phyloP scores from a whole-genome alignment of 2,113 vertebrate species.

The Rhinogobius similis region DNA sequence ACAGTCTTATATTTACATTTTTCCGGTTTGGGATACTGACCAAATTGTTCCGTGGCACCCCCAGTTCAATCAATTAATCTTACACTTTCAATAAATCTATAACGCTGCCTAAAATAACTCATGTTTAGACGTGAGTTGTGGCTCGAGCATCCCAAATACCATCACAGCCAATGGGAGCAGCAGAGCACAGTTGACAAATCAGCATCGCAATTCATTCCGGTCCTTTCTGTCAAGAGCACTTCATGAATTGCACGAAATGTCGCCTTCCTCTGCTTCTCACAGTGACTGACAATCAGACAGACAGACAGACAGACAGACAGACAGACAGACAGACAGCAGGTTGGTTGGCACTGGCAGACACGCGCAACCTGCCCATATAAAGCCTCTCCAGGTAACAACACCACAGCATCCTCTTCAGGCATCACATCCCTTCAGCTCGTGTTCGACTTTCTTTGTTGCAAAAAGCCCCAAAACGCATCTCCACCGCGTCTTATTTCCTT shows the following conservation, averaged over 20 bases:
- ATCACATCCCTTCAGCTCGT: constrained; percentile 18
- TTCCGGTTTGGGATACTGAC: not conserved
- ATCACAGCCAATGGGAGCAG: constrained; percentile 56
- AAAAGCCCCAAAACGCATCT: constrained; percentile 42
- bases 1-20: no score
- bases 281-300: constrained; percentile 31
- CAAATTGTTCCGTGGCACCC: not conserved
- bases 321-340: not conserved
- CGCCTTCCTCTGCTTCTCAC: constrained; percentile 59
- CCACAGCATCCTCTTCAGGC: constrained; percentile 23
- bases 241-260: constrained; percentile 68
- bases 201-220: constrained; percentile 35
- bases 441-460: constrained; percentile 69
- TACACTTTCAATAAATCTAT: not conserved
- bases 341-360: constrained; percentile 2
- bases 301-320: constrained; percentile 20
- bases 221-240: constrained; percentile 55
- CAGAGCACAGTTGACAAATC: constrained; percentile 34
- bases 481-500: constrained; percentile 32
- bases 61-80: not conserved
- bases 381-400: constrained; percentile 50
- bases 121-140: constrained; percentile 3
- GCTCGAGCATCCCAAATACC: constrained; percentile 46
- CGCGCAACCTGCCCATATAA: constrained; percentile 18
- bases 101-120: not conserved